Percentiles rank a stretch among this genome's conserved stretches.
Conservation (phyloP, 2,113 vertebrate species). For the Seriola dumerili region DNA sequence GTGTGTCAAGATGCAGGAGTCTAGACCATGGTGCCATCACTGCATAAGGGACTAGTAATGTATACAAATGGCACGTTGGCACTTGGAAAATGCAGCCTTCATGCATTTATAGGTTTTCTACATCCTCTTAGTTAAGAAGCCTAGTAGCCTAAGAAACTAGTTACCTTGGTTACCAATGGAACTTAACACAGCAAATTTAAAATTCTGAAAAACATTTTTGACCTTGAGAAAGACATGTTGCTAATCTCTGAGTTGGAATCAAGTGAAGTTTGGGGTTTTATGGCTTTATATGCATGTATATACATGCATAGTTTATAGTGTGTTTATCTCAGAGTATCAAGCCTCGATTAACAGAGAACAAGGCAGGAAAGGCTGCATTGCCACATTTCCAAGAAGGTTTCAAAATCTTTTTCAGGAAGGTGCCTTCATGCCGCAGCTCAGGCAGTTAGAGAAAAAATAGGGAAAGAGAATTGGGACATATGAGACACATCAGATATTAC, state of each 20-base stretch:
- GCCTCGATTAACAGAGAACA: background rate
- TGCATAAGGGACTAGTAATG: conserved; percentile 16
- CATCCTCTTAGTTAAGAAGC: background rate
- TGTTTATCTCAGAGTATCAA: background rate
- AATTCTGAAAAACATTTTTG: background rate
- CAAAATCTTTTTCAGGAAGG: background rate
- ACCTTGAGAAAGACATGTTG: conserved; percentile 12
- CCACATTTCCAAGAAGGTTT: conserved; percentile 17
- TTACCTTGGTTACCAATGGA: conserved; percentile 42
- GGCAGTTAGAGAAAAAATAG: background rate
- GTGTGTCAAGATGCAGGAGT: conserved; percentile 32
- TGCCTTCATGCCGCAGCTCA: background rate
- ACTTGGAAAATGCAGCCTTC: conserved; percentile 1
- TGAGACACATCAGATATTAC: background rate
- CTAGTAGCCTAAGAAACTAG: background rate
- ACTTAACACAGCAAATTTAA: background rate
- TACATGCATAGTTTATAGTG: background rate
- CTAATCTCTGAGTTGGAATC: background rate
- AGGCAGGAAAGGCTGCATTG: background rate
- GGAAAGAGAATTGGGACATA: background rate
- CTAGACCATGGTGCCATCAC: conserved; percentile 38
- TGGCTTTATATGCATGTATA: background rate
- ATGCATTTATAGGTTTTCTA: conserved; percentile 14
- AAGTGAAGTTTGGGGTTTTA: background rate
- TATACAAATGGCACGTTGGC: conserved; percentile 10